These are phyloP conservation scores for Selenia dentaria DNA, from an alignment of 2,888 invertebrate genomes.

Conservation along the genomic window DNA sequence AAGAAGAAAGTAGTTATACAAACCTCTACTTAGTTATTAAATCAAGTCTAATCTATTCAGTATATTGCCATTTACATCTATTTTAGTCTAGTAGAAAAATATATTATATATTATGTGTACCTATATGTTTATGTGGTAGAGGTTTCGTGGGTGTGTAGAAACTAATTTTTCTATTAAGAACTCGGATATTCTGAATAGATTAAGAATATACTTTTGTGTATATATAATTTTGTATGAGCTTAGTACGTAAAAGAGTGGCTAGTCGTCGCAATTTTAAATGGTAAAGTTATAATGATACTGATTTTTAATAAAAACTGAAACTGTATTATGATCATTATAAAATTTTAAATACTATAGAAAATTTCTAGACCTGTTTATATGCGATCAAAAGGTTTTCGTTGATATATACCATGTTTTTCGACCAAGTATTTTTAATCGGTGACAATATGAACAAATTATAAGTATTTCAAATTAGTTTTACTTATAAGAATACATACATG, in stretches of 20 bases:
- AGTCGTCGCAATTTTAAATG: slow-evolving; percentile 56
- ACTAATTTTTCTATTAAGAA: slow-evolving; percentile 15
- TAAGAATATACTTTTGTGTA: slow-evolving; percentile 41
- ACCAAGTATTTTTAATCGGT: too few relatives aligned
- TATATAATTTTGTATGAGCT: slow-evolving; percentile 46
- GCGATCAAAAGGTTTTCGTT: too few relatives aligned
- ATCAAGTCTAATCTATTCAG: slow-evolving; percentile 44
- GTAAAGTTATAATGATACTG: not conserved
- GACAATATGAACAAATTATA: too few relatives aligned
- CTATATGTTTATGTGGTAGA: not conserved
- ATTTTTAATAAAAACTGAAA: not conserved
- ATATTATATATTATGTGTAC: not conserved
- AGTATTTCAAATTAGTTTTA: too few relatives aligned
- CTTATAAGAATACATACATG: too few relatives aligned
- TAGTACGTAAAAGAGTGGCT: slow-evolving; percentile 59
- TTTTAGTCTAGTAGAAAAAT: slow-evolving; percentile 12
- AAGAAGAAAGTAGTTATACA: slow-evolving; percentile 59
- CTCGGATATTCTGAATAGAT: slow-evolving; percentile 48
- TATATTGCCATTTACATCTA: slow-evolving; percentile 15
- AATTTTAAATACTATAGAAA: too few relatives aligned
- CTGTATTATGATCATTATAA: too few relatives aligned
- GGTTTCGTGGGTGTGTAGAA: slow-evolving; percentile 11
- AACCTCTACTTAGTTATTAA: slow-evolving; percentile 28
- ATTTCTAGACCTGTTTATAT: too few relatives aligned
- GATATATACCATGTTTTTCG: too few relatives aligned